Percentiles rank a stretch among this genome's conserved stretches.
Conservation (phyloP, 2,888 invertebrate species). For the Chironomus tentans region DNA sequence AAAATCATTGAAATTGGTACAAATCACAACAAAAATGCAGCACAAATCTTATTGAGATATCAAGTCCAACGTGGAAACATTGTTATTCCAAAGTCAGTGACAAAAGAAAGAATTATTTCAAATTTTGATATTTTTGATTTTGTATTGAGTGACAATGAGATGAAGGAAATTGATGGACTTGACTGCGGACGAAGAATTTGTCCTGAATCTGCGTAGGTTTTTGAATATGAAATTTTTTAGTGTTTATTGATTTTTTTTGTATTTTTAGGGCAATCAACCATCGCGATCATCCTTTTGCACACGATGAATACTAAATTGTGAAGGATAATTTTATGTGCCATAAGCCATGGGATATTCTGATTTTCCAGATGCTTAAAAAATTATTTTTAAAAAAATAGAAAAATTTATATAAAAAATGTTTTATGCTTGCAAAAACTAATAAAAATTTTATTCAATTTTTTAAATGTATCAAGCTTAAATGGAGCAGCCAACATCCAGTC, state of each 20-base stretch:
- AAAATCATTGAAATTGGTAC: neutral
- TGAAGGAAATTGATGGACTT: conserved; percentile 52
- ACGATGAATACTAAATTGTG: neutral
- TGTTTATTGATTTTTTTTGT: neutral
- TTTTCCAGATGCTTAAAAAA: too few relatives aligned
- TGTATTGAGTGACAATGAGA: neutral
- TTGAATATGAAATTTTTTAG: neutral
- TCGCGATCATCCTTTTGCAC: neutral
- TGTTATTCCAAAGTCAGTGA: conserved; percentile 11
- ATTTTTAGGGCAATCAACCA: neutral
- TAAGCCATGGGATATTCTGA: too few relatives aligned
- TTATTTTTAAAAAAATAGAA: too few relatives aligned
- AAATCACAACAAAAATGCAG: neutral
- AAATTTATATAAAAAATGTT: too few relatives aligned
- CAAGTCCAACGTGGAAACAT: conserved; percentile 7
- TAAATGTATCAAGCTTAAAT: too few relatives aligned
- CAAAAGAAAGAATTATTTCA: neutral
- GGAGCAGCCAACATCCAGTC: too few relatives aligned
- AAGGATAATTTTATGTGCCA: too few relatives aligned
- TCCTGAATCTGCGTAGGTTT: conserved; percentile 51
- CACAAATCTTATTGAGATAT: neutral
- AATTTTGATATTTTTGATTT: conserved; percentile 8
- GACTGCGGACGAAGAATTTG: conserved; percentile 62
- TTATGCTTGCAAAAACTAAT: too few relatives aligned
- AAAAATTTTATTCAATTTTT: too few relatives aligned